A percentile compares a stretch with the other conserved stretches of the same genome.
These are phyloP conservation scores for Tenthredo scrophulariae DNA, from an alignment of 2,888 invertebrate species.

Conservation along the genomic window DNA sequence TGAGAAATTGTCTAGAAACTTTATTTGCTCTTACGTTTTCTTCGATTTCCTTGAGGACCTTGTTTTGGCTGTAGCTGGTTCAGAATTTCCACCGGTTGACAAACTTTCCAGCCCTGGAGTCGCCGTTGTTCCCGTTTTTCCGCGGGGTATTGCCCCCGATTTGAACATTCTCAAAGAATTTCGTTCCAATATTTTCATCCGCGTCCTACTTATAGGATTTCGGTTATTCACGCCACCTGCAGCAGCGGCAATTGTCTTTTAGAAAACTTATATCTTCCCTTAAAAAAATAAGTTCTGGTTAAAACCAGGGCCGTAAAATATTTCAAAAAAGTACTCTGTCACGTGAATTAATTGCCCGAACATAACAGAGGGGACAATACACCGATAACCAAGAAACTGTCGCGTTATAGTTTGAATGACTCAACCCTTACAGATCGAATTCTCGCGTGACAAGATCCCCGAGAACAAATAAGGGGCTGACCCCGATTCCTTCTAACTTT, in stretches of 20 bases:
- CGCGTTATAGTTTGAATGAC: background rate
- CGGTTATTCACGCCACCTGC: background rate
- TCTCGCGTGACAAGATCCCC: background rate
- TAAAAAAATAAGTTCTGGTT: too few relatives aligned
- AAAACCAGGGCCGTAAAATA: background rate
- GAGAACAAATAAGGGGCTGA: background rate
- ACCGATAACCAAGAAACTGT: background rate
- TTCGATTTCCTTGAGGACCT: slow-evolving; percentile 52
- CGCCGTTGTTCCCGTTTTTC: slow-evolving; percentile 56
- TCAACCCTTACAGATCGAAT: slow-evolving; percentile 5
- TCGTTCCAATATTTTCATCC: background rate
- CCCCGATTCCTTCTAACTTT: background rate
- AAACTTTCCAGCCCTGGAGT: slow-evolving; percentile 63
- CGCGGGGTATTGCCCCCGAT: background rate
- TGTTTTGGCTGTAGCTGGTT: slow-evolving; percentile 53
- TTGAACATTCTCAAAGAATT: background rate
- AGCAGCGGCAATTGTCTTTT: background rate
- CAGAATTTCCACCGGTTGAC: slow-evolving; percentile 24
- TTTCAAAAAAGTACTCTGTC: background rate
- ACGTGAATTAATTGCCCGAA: background rate
- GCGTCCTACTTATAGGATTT: background rate
- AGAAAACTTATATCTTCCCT: background rate
- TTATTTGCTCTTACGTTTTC: slow-evolving; percentile 53
- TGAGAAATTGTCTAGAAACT: slow-evolving; percentile 57
- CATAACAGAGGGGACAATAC: background rate